Conservation (phyloP, 1,140 invertebrate genomes). For the Scaptomyza pallida region DNA sequence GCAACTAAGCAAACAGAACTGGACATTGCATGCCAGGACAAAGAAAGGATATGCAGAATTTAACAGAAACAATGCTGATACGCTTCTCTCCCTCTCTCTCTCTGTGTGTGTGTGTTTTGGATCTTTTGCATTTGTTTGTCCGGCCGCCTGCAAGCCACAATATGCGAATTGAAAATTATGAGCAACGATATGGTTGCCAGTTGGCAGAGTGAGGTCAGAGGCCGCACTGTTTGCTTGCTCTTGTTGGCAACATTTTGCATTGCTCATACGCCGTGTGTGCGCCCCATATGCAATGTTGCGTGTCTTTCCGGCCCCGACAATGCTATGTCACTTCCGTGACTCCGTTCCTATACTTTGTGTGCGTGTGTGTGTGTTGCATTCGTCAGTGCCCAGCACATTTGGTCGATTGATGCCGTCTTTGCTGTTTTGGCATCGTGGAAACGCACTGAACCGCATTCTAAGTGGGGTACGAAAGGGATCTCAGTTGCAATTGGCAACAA, state of each 20-base stretch:
- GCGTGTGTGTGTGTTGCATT: too few species aligned
- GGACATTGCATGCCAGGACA: conserved; percentile 14
- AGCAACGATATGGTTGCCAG: conserved; percentile 59
- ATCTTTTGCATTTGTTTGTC: conserved; percentile 44
- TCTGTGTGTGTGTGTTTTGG: conserved; percentile 24
- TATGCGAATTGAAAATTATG: conserved; percentile 74
- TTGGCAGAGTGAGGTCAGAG: conserved; percentile 24
- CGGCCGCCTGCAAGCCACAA: conserved; percentile 52
- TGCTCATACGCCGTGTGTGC: conserved; percentile 73
- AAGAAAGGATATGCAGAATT: conserved; percentile 68
- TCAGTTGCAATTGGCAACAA: conserved; percentile 70
- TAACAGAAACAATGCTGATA: conserved; percentile 50
- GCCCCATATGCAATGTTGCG: conserved; percentile 79
- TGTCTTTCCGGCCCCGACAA: conserved; percentile 62
- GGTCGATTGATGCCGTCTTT: conserved; percentile 73
- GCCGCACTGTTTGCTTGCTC: not conserved
- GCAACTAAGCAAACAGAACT: conserved; percentile 20
- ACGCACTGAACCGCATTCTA: conserved; percentile 28
- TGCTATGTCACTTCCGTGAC: conserved; percentile 43
- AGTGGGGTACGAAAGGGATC: conserved; percentile 55
- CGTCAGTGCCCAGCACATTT: conserved; percentile 53
- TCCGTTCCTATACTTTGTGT: not conserved
- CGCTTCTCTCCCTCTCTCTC: conserved; percentile 1
- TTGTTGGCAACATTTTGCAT: conserved; percentile 65
- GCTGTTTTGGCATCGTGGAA: conserved; percentile 36